These are phyloP conservation scores for Drosophila buzzatii DNA, from an alignment of 2,888 invertebrate genomes.

Conservation along the genomic window DNA sequence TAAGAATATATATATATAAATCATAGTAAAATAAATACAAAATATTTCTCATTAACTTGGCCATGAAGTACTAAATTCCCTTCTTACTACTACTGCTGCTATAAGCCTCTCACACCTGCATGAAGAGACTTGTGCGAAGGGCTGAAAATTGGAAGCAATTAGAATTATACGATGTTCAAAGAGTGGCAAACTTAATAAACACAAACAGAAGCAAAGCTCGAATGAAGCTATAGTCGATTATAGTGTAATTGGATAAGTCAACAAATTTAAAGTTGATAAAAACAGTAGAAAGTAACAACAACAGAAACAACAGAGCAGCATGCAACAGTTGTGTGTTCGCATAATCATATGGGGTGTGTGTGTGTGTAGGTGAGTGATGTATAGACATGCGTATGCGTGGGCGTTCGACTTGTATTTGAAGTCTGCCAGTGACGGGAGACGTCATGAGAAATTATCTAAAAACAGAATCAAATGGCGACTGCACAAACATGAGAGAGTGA, in stretches of 20 bases:
- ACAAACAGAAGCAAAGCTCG: background rate
- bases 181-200: slow-evolving; percentile 10
- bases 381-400: slow-evolving; percentile 14
- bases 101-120: background rate
- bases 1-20: background rate
- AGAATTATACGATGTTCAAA: slow-evolving; percentile 43
- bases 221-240: slow-evolving; percentile 1
- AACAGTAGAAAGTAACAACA: slow-evolving; percentile 44
- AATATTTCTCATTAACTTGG: background rate
- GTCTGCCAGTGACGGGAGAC: slow-evolving; percentile 28
- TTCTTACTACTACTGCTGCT: background rate
- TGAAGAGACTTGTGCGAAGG: background rate
- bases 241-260: background rate
- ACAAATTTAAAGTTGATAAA: slow-evolving; percentile 14
- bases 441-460: slow-evolving; percentile 39
- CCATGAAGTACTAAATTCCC: background rate
- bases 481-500: slow-evolving; percentile 10
- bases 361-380: background rate
- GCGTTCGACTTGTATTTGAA: slow-evolving; percentile 31
- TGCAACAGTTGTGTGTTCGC: slow-evolving; percentile 65
- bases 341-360: background rate
- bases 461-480: slow-evolving; percentile 22
- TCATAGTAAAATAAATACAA: background rate
- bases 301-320: slow-evolving; percentile 41
- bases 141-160: slow-evolving; percentile 45